Evolutionary conservation across 2,113 vertebrate species (phyloP).

Genomic region (Aptenodytes patagonicus): DNA sequence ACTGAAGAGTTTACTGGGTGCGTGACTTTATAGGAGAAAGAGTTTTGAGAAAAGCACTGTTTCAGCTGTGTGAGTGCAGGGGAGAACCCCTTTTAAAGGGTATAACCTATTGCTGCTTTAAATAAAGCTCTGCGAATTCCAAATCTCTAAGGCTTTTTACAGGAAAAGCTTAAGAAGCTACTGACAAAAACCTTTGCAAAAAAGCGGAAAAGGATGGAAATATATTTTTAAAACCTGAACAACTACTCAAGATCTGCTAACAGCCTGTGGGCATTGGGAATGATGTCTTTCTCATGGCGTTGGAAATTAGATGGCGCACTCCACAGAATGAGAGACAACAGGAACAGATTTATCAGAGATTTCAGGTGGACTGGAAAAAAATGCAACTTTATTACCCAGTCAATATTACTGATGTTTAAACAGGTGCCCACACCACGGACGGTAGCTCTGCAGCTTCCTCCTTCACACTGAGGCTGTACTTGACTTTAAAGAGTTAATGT

Average conservation of each 20-base stretch:
- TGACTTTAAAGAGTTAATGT: neutral
- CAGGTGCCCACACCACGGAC: neutral
- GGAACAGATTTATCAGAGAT: neutral
- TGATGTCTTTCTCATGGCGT: neutral
- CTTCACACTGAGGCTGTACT: neutral
- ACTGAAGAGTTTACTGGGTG: neutral
- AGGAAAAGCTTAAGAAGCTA: neutral
- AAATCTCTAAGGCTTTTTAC: neutral
- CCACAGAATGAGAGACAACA: neutral
- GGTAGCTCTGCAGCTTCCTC: neutral
- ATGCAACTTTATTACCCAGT: neutral
- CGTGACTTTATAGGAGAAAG: neutral
- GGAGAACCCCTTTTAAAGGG: neutral
- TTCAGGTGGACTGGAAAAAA: neutral
- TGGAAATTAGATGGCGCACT: neutral
- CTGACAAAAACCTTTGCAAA: neutral
- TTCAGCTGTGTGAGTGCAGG: neutral
- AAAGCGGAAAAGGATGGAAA: neutral
- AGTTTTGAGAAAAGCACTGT: neutral
- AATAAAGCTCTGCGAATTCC: neutral
- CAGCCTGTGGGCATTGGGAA: neutral
- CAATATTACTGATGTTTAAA: neutral
- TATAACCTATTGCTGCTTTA: neutral
- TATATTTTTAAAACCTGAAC: neutral
- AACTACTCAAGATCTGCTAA: neutral